Evolutionary conservation across 1,140 invertebrate species (phyloP).

Genomic region (Drosophila navojoa): DNA sequence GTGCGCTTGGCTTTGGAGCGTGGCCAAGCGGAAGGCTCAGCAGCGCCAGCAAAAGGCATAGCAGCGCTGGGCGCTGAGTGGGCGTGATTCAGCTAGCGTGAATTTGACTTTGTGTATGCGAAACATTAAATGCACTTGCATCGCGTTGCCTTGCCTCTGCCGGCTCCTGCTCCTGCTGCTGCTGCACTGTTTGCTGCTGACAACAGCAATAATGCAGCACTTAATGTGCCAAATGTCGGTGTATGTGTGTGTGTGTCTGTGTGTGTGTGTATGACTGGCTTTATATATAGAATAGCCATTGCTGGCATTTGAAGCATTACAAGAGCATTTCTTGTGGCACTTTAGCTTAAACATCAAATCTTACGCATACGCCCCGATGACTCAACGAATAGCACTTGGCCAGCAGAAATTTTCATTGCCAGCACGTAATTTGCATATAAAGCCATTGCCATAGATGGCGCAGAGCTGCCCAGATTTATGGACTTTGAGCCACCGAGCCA

Average conservation of each 20-base stretch:
- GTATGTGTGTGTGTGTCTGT: conserved; percentile 11
- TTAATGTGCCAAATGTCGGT: conserved; percentile 52
- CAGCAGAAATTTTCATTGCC: not conserved
- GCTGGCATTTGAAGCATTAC: conserved; percentile 47
- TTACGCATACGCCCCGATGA: conserved; percentile 63
- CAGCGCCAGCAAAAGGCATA: not conserved
- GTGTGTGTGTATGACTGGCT: not conserved
- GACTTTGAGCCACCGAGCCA: conserved; percentile 3
- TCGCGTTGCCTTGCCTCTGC: not conserved
- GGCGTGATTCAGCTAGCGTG: conserved; percentile 34
- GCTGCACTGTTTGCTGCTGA: conserved; percentile 33
- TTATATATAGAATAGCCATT: conserved; percentile 38
- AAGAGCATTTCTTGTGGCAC: conserved; percentile 19
- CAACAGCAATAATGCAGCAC: conserved; percentile 51
- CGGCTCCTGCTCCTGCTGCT: conserved; percentile 5
- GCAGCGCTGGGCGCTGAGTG: conserved; percentile 3
- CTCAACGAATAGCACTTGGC: not conserved
- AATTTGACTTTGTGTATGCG: conserved; percentile 42
- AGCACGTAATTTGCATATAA: conserved; percentile 30
- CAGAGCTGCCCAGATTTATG: conserved; percentile 11
- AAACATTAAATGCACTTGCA: conserved; percentile 52
- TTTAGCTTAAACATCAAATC: conserved; percentile 34
- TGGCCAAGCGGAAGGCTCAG: conserved; percentile 31
- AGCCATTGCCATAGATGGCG: not conserved
- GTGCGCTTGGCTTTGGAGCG: conserved; percentile 46